Conservation (phyloP, 2,888 invertebrate genomes). For the Callinectes sapidus region DNA sequence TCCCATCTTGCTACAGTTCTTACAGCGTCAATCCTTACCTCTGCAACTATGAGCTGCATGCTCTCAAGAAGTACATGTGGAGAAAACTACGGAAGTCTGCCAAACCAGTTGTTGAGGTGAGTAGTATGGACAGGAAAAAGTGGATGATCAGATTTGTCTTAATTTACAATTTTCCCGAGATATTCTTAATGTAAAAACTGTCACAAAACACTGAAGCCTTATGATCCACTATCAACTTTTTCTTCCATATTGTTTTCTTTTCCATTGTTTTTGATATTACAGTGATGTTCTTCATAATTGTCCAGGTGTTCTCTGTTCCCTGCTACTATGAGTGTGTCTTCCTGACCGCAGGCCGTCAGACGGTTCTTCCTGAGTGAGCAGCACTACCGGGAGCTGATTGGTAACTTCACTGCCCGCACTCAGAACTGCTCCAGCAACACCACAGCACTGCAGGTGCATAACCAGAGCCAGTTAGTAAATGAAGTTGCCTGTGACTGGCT, state of each 20-base stretch:
- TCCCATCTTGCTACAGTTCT: constrained; percentile 80
- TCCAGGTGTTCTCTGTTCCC: background rate
- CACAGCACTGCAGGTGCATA: constrained; percentile 47
- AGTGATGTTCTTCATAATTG: too few relatives aligned
- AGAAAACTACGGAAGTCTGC: constrained; percentile 34
- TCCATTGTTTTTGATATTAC: too few relatives aligned
- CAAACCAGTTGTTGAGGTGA: constrained; percentile 56
- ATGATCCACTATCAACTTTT: too few relatives aligned
- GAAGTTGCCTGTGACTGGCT: constrained; percentile 84
- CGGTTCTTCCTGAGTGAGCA: constrained; percentile 78
- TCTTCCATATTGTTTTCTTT: too few relatives aligned
- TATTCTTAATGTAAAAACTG: too few relatives aligned
- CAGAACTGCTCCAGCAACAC: constrained; percentile 70
- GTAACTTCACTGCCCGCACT: constrained; percentile 74
- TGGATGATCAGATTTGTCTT: too few relatives aligned
- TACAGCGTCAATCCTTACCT: constrained; percentile 53
- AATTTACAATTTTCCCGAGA: too few relatives aligned
- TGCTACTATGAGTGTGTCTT: background rate
- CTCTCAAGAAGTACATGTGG: constrained; percentile 81
- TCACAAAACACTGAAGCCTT: too few relatives aligned
- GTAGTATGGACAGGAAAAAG: background rate
- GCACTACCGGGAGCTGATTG: constrained; percentile 79
- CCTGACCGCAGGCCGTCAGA: constrained; percentile 76
- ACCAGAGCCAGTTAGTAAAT: constrained; percentile 74
- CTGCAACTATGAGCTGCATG: constrained; percentile 84